Evolutionary conservation across 1,140 invertebrate species (phyloP).

Genomic region (Muscidifurax raptorellus): DNA sequence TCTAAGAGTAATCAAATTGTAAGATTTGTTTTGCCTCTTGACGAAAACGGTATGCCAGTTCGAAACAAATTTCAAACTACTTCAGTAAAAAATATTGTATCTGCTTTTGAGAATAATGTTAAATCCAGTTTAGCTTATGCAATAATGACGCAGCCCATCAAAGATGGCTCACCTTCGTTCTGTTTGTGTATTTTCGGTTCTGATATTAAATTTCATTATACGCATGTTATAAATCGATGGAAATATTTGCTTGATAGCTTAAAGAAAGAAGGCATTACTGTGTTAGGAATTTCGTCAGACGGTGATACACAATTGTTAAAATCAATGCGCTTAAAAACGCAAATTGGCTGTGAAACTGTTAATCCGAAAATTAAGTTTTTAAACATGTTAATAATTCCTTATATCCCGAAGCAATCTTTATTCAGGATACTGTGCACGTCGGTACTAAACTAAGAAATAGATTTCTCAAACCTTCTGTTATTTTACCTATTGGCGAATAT

Average conservation of each 20-base stretch:
- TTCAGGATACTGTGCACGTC: conserved; percentile 34
- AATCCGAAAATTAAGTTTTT: too few relatives aligned
- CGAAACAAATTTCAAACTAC: conserved; percentile 39
- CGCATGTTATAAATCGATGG: conserved; percentile 46
- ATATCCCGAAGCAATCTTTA: background rate
- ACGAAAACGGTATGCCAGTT: conserved; percentile 48
- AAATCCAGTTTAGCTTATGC: conserved; percentile 30
- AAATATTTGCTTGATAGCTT: conserved; percentile 38
- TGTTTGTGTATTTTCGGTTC: conserved; percentile 51
- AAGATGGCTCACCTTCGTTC: conserved; percentile 41
- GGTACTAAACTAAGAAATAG: conserved; percentile 28
- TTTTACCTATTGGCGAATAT: conserved; percentile 40
- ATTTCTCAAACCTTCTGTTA: conserved; percentile 32
- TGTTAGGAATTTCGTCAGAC: conserved; percentile 53
- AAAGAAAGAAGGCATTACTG: conserved; percentile 47
- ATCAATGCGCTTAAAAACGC: conserved; percentile 45
- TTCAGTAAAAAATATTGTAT: conserved; percentile 45
- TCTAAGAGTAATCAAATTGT: conserved; percentile 50
- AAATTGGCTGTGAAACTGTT: conserved; percentile 38
- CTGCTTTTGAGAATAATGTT: conserved; percentile 43
- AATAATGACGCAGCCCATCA: conserved; percentile 53
- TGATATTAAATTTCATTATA: conserved; percentile 45
- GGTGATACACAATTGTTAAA: conserved; percentile 49
- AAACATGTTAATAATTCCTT: background rate
- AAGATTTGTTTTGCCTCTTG: conserved; percentile 45